These are phyloP conservation scores for Garrulus glandarius DNA, from an alignment of 2,797 vertebrate species.

Conservation along the genomic window DNA sequence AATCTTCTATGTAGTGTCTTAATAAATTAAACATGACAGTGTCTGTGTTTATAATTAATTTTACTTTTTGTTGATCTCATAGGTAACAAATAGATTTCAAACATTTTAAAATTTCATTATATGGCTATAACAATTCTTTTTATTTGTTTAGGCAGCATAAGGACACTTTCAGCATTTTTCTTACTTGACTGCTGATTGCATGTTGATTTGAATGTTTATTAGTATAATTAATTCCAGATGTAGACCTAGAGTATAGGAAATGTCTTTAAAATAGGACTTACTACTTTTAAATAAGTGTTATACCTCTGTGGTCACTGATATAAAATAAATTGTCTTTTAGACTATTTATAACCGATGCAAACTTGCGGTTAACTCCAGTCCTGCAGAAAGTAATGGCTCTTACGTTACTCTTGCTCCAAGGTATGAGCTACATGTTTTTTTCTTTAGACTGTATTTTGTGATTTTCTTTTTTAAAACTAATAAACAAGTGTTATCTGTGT, in stretches of 20 bases:
- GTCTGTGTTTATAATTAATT: not conserved
- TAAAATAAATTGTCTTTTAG: conserved; percentile 55
- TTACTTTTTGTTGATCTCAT: not conserved
- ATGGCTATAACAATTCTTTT: not conserved
- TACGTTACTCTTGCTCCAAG: conserved; percentile 41
- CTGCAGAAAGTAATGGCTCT: conserved; percentile 64
- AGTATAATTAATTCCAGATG: not conserved
- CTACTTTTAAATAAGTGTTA: not conserved
- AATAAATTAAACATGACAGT: not conserved
- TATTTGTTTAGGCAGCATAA: not conserved
- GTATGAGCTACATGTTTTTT: conserved; percentile 28
- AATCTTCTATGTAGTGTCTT: not conserved
- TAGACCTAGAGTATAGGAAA: not conserved
- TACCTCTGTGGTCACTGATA: not conserved
- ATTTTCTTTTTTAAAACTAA: not conserved
- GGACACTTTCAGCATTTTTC: not conserved
- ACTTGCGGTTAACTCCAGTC: conserved; percentile 73
- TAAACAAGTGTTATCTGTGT: not conserved
- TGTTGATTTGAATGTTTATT: not conserved
- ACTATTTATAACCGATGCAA: conserved; percentile 83
- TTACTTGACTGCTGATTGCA: not conserved
- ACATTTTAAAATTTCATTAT: not conserved
- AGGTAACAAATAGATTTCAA: not conserved
- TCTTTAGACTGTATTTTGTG: not conserved
- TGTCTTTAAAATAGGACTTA: not conserved